phyloP scores from a whole-genome alignment of 2,888 invertebrate species.

The Agriopis leucophaearia region DNA sequence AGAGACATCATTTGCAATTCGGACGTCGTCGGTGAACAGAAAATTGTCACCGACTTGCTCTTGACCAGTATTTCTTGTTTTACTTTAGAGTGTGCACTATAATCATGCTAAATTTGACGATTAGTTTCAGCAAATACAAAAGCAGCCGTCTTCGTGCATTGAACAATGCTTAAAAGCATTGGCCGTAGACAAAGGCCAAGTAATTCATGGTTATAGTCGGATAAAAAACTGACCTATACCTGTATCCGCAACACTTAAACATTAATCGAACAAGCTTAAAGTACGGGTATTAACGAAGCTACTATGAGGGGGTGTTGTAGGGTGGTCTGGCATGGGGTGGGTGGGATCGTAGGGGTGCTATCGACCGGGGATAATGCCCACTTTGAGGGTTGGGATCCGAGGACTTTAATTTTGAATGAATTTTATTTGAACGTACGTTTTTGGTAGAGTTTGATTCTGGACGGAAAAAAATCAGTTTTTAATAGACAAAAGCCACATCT shows the following conservation, averaged over 20 bases:
- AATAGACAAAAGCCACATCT: too few species aligned
- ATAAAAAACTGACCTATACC: conserved; percentile 11
- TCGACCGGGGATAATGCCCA: conserved; percentile 38
- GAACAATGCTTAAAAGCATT: too few species aligned
- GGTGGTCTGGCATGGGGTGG: conserved; percentile 30
- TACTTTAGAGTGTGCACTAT: too few species aligned
- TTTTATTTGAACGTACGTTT: conserved; percentile 10
- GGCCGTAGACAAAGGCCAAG: too few species aligned
- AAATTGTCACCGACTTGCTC: too few species aligned
- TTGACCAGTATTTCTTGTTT: too few species aligned
- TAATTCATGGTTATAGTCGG: background rate
- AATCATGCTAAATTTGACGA: too few species aligned
- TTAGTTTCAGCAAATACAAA: too few species aligned
- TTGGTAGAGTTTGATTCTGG: background rate
- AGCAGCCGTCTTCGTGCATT: too few species aligned
- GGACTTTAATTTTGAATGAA: conserved; percentile 13
- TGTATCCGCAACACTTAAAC: conserved; percentile 25
- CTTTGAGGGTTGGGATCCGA: background rate
- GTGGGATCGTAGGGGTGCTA: conserved; percentile 31
- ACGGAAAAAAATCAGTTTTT: too few species aligned
- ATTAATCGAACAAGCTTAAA: conserved; percentile 25
- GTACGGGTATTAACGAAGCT: conserved; percentile 40
- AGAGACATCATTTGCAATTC: too few species aligned
- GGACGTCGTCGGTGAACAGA: too few species aligned
- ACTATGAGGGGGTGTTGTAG: conserved; percentile 31